Evolutionary conservation across 2,797 vertebrate genomes (phyloP).

Genomic region (Microhierax caerulescens): DNA sequence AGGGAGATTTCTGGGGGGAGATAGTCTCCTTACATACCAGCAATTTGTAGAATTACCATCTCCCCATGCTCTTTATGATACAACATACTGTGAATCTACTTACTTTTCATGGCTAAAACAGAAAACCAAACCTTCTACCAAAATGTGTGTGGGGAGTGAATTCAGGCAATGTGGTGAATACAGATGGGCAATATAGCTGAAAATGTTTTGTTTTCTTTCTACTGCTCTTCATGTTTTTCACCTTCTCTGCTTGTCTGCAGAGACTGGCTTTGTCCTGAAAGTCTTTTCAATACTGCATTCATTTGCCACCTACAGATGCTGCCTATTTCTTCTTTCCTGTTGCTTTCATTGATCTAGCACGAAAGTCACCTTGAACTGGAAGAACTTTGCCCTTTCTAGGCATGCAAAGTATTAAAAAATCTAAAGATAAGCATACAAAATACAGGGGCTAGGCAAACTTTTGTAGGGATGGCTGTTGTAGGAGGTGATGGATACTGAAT

Average conservation of each 20-base stretch:
- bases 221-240: background rate
- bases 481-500: background rate
- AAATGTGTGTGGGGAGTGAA: background rate
- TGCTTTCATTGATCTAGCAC: background rate
- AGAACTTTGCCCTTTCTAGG: background rate
- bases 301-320: background rate
- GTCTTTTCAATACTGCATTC: background rate
- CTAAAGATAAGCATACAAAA: background rate
- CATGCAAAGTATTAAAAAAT: background rate
- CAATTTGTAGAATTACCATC: background rate
- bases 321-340: background rate
- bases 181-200: background rate
- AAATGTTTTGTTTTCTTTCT: background rate
- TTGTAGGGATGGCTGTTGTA: background rate
- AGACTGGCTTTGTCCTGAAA: background rate
- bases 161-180: background rate
- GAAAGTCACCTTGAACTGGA: slow-evolving; percentile 4
- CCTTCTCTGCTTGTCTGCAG: background rate
- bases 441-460: background rate
- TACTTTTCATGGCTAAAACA: background rate
- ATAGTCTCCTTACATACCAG: background rate
- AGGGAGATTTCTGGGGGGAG: accelerated
- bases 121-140: background rate
- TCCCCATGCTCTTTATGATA: background rate
- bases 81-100: background rate